Base-by-base conservation (phyloP, 2,113 vertebrate genomes). In the Apodemus sylvaticus region DNA sequence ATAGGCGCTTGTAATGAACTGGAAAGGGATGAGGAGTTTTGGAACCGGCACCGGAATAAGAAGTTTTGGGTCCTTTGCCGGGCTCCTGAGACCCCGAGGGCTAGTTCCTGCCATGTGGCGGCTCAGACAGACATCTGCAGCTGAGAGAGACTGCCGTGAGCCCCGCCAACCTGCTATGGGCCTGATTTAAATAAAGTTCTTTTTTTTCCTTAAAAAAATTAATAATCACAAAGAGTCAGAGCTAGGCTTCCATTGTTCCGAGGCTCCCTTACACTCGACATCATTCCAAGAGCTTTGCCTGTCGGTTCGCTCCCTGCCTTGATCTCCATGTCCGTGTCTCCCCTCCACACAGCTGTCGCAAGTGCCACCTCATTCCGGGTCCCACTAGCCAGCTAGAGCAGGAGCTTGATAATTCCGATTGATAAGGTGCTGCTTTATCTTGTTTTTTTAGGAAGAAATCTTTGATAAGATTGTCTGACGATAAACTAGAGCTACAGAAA, bases 1-100 rank as follows among this genome's bases (percentile, higher is more conserved):
- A 99, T 99, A 98, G 98, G 96, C 95, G 93, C 97, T 98, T 98
- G 98, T 98, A 99, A 99, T 99, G 98, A 99, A 99, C 98, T 98
- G 98, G 99, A 99, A 98, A 98, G 97, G 98, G 98, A 98, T 97
- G 97, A 97, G 98, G 98, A 98, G 98, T 98, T 99, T 98, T 99
- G 98, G 98, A 98, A 98, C 93, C 93, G 2, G 98, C 96, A 98
- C 98, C 98, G 98, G 90, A 97, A 97, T 91, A 71, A 98, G 98
- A 99, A 98, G 98, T 98, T 98, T 96, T 97, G 42, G 94, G 98
- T 98, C 97, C 98, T n/a, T 70, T 6, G 92, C 95, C 96, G 97
- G 98, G 98, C 99, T 98, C 98, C 73, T 64, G 98, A 98, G 99
- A 98, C 98, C 97, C 97, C 94, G 94, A 96, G 98, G 98, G 98